Base-by-base conservation (phyloP, 2,797 vertebrate species). In the Chromis chromis region DNA sequence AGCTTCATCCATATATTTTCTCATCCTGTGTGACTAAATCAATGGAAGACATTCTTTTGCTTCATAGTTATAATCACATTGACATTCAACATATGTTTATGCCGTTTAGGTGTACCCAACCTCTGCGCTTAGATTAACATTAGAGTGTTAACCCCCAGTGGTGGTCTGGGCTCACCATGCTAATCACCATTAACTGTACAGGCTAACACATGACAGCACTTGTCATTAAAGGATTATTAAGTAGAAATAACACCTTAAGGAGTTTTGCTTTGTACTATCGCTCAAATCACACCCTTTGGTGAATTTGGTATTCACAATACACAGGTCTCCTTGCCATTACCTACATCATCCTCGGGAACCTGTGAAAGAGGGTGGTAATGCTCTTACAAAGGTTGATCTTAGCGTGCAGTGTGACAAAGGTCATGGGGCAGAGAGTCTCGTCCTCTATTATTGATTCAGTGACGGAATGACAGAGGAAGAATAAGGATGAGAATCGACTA, bases 361-460 rank as follows among this genome's bases (percentile, higher is more conserved):
- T 50, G 48, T 24, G 48, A 50, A 50, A 50, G 48, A 22, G 48
- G 40, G 13, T 16, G 14, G 10, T 50, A 88, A 93, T 91, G 78
- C 86, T 89, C 84, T 86, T 91, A 90, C 49, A 63, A 79, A 86
- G 76, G 61, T 73, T 79, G 75, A 89, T 85, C 83, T 70, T 74
- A 63, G 61, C 17, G 28, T 81, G 64, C 76, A 81, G 46, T 82
- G 75, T 84, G 61, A 79, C 75, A 88, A 83, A 88, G 83, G 85
- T 89, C 83, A 79, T 46, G 58, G 58, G 42, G 39, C 65, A 78
- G 25, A 12, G 40, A 84, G 67, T 74, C 12, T 7, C 3, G 11
- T 78, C 76, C 66, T 76, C 61, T 76, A 25, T 68, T 79, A 50
- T 76, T 57, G 64, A 28, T 48, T 40, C 69, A 70, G 60, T 67